These are phyloP conservation scores for Icerya purchasi DNA, from an alignment of 2,888 invertebrate species.

Conservation along the genomic window DNA sequence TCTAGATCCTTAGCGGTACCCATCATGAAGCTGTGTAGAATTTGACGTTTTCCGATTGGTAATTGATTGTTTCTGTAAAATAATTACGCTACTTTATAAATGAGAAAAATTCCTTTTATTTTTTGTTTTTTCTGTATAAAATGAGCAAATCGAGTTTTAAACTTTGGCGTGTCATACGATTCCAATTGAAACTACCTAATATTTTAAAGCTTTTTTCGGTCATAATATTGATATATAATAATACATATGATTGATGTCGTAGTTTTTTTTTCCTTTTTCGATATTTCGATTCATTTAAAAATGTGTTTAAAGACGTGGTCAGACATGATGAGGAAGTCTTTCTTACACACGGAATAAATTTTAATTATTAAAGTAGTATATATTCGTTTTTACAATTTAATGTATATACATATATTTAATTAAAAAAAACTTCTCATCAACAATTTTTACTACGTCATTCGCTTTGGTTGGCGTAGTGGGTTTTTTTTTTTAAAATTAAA, in stretches of 20 bases:
- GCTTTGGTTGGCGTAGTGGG: no score
- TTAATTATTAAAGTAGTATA: no score
- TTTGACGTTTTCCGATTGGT: slow-evolving; percentile 40
- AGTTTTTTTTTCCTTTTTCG: no score
- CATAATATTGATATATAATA: neutral
- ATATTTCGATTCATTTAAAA: no score
- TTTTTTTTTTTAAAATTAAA: no score
- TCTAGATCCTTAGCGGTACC: slow-evolving; percentile 43
- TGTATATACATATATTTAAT: no score
- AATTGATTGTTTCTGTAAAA: slow-evolving; percentile 26
- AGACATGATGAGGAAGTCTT: no score
- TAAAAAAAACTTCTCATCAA: no score
- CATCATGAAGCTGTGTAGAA: slow-evolving; percentile 76
- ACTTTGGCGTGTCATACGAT: neutral
- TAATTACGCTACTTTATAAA: neutral
- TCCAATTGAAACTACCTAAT: neutral
- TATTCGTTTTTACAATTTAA: no score
- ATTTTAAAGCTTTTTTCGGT: neutral
- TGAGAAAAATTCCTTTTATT: neutral
- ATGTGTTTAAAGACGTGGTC: no score
- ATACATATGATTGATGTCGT: neutral
- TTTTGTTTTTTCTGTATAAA: neutral
- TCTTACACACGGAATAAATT: no score
- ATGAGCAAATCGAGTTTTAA: neutral
- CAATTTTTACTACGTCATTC: no score